phyloP scores from a whole-genome alignment of 2,797 vertebrate genomes.

The Halcyon badia region DNA sequence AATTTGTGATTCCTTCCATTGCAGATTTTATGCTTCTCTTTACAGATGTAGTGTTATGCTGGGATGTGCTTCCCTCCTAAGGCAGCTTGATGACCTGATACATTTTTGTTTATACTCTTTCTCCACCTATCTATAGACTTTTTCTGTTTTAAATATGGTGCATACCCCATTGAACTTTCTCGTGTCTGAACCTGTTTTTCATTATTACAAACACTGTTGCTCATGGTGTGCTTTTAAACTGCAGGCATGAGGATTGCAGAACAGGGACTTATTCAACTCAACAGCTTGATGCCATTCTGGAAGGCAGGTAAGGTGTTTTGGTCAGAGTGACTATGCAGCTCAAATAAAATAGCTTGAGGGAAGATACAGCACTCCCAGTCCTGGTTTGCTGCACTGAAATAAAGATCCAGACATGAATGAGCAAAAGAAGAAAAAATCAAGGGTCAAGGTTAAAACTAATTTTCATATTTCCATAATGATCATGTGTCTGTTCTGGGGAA shows the following conservation, averaged over 20 bases:
- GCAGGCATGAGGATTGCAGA: neutral
- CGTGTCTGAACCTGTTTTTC: neutral
- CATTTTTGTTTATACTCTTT: neutral
- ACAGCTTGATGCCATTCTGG: neutral
- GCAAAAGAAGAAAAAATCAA: neutral
- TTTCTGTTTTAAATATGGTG: neutral
- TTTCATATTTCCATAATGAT: neutral
- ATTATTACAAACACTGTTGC: neutral
- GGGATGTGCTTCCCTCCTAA: neutral
- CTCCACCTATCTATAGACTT: neutral
- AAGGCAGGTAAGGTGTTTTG: neutral
- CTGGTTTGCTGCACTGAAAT: neutral
- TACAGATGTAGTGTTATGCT: neutral
- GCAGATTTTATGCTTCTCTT: neutral
- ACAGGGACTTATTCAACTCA: neutral
- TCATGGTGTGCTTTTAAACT: neutral
- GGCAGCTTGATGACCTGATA: neutral
- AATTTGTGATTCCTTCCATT: neutral
- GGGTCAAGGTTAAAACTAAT: neutral
- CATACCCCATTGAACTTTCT: neutral
- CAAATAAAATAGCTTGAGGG: neutral
- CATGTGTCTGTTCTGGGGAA: rapidly evolving
- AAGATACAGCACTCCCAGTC: neutral
- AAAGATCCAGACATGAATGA: neutral
- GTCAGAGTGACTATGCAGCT: neutral